Base-by-base conservation (phyloP, 1,140 invertebrate genomes). In the Centruroides vittatus region DNA sequence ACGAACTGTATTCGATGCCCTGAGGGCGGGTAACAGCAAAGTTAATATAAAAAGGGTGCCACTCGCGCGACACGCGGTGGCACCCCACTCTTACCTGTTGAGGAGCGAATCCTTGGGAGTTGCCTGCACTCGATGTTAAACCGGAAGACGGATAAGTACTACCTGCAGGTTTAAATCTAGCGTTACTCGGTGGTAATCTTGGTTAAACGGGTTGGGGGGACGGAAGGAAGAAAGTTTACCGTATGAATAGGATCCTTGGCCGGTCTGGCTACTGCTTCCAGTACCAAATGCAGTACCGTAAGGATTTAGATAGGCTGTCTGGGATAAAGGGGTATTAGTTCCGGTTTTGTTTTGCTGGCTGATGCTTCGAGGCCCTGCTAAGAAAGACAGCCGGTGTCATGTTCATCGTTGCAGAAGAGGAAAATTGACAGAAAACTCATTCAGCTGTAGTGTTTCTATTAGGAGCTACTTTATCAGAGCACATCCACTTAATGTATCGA, bases 301-400 rank as follows among this genome's bases (percentile, higher is more conserved):
- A 58, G 72, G 66, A 64, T 68, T 71, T 35, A 72, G 57, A 34
- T 72, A 71, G 10, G 72, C 64, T 61, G 49, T 58, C 55, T 64
- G 62, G 35, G 62, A 35, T 13, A 64, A 46, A 10, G 59, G 46
- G 46, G 8, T 60, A 46, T 35, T 57, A 35, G 55, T 60, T 7
- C 50, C 60, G 41, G 59, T 63, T 8, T 41, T 56, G 47, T 49
- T 63, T 41, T 63, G 62, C 11, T 62, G 61, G 57, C 62, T 62
- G 11, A 61, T 41, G 41, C 41, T 41, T 41, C 41, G 41, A 41
- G 41, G 41, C 41, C 41, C 41, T 41, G 41, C 41, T 41, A 41
- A 41, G 41, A 41, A 41, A 41, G 41, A 41, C 41, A 41, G 41
- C 41, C 41, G 41, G 41, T 41, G 41, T 41, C 41, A 41, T 41